Evolutionary conservation across 2,113 vertebrate species (phyloP), one percentile per base, ranked within the genome.

Genomic region (Sciurus niger): DNA sequence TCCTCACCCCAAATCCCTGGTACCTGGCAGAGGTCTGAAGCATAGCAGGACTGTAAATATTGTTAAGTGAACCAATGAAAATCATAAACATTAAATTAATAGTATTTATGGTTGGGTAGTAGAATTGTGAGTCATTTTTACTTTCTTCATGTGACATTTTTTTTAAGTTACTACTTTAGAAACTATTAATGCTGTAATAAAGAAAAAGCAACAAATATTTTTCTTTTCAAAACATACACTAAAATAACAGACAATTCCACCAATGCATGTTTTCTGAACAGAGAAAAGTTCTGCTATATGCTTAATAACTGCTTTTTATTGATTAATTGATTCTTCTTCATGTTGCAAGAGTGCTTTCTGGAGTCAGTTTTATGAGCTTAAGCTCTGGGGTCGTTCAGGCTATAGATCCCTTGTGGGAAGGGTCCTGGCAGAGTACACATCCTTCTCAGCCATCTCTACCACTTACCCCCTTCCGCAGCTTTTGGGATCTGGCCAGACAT

Each of bases 111-210:
- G 53, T 34, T 80, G 76, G 84, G 37, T 76, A 88, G 85, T 14
- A 90, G 89, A 91, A 67, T 6, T 55, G 13, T 94, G 93, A 97
- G 79, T 96, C 92, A 93, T 72, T 94, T 93, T 94, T 90, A 90
- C 94, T 97, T 95, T 95, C 87, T 94, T 96, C 53, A 24, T 92
- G 89, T 85, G 87, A 88, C 86, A 96, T 95, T 97, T 87, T 93
- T 95, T 94, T 92, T 88, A 96, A 97, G 87, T 89, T 92, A 77
- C 84, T 74, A 84, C 93, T 95, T 89, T 65, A 92, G 76, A 93
- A 94, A 95, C 63, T 53, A 93, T 91, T 95, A 90, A 96, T 80
- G 63, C 28, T 92, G 89, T 80, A 84, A 89, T 63, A 84, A 90
- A 93, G 70, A 77, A 85, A 86, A 86, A 88, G 48, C 78, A 87